Percentiles rank a stretch among this genome's conserved stretches.
Conservation (phyloP, 2,113 vertebrate genomes). For the Lophotis ruficrista region DNA sequence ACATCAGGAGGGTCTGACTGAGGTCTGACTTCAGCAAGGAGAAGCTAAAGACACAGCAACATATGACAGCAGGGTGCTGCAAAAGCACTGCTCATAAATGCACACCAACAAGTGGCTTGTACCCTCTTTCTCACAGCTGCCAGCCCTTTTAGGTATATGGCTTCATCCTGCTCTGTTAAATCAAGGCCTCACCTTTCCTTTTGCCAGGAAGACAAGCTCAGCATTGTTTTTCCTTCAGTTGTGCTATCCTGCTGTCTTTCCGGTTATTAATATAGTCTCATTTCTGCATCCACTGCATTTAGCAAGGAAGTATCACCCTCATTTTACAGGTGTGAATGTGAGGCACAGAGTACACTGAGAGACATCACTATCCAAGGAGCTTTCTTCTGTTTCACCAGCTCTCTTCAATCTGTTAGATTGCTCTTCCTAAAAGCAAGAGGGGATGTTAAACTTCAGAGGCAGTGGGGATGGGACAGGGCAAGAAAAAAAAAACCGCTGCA, state of each 20-base stretch:
- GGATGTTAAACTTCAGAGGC: not conserved
- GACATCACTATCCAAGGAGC: not conserved
- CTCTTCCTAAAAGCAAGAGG: not conserved
- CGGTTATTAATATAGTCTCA: not conserved
- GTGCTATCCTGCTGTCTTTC: not conserved
- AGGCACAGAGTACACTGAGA: not conserved
- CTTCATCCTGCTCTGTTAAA: not conserved
- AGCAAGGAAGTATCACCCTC: not conserved
- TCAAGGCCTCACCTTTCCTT: not conserved
- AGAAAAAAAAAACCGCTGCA: not conserved
- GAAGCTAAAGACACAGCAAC: not conserved
- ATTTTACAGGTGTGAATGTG: not conserved
- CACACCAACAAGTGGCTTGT: not conserved
- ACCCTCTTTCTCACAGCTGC: not conserved
- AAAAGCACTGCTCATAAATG: not conserved
- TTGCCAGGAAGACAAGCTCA: not conserved
- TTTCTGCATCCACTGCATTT: not conserved
- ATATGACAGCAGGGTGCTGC: not conserved
- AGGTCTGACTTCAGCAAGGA: not conserved
- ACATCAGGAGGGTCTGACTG: not conserved
- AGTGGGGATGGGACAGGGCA: not conserved
- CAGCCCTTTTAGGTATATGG: not conserved
- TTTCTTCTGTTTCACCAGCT: not conserved
- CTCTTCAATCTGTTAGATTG: not conserved
- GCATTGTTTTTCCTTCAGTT: not conserved